These are phyloP conservation scores for Drosophila busckii DNA, from an alignment of 1,140 invertebrate genomes.

Conservation along the genomic window DNA sequence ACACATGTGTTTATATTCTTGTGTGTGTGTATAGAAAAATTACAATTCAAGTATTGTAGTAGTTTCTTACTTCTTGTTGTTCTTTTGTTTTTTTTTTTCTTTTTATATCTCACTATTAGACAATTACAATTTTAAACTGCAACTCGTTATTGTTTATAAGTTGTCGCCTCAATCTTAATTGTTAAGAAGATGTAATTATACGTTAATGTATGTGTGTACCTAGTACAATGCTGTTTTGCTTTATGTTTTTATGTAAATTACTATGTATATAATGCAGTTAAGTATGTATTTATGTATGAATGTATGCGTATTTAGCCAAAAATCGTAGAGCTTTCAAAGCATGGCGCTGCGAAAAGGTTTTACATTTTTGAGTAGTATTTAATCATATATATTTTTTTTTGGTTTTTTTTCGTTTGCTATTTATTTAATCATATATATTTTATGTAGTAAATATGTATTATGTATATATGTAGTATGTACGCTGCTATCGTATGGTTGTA, in stretches of 20 bases:
- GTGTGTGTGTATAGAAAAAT: conserved; percentile 72
- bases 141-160: conserved; percentile 66
- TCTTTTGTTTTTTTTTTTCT: conserved; percentile 27
- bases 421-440: conserved; percentile 22
- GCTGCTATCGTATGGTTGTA: conserved; percentile 15
- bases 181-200: conserved; percentile 2
- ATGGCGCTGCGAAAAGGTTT: not conserved
- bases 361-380: conserved; percentile 17
- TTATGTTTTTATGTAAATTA: conserved; percentile 13
- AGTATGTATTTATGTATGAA: conserved; percentile 10
- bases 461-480: conserved; percentile 13
- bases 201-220: conserved; percentile 14
- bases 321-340: conserved; percentile 7
- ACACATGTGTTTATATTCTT: conserved; percentile 54
- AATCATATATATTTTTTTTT: no score
- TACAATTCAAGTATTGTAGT: conserved; percentile 51
- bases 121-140: conserved; percentile 74
- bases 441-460: no score
- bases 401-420: no score
- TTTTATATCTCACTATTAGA: conserved; percentile 45
- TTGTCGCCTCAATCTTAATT: conserved; percentile 52
- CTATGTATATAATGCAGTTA: conserved; percentile 14
- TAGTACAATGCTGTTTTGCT: conserved; percentile 16
- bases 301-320: conserved; percentile 22
- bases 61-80: conserved; percentile 27